These are phyloP conservation scores for Coilia nasus DNA, from an alignment of 2,797 vertebrate species.

Conservation along the genomic window DNA sequence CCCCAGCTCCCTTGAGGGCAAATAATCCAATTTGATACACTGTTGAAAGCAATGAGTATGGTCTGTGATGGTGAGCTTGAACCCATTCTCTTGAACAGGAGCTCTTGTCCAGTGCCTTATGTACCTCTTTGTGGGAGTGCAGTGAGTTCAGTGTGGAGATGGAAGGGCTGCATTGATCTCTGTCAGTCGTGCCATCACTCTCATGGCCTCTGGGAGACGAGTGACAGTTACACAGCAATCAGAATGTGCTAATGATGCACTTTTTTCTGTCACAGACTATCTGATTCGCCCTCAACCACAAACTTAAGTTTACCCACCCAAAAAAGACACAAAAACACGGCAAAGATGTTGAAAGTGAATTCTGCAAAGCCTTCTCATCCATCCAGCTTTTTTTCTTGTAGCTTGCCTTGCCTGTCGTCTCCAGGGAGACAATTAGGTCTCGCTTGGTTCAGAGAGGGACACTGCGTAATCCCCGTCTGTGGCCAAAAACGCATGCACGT, in stretches of 20 bases:
- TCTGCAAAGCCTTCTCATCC: background rate
- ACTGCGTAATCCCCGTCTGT: conserved; percentile 25
- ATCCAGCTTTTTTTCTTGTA: background rate
- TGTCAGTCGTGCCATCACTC: background rate
- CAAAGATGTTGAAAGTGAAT: background rate
- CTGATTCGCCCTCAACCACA: background rate
- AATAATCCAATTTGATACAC: background rate
- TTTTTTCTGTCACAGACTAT: background rate
- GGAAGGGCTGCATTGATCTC: background rate
- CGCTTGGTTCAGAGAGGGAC: conserved; percentile 45
- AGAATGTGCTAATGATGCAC: conserved; percentile 11
- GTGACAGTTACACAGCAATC: conserved; percentile 16
- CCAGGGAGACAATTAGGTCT: conserved; percentile 68
- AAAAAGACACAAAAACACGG: background rate
- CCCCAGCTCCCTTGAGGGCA: background rate
- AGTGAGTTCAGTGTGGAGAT: background rate
- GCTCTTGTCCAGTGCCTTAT: background rate
- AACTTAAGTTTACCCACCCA: background rate
- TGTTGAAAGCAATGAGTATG: background rate
- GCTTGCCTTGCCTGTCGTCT: conserved; percentile 45
- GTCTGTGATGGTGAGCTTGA: background rate
- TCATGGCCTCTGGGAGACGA: background rate
- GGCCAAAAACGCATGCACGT: background rate
- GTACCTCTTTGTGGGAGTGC: background rate
- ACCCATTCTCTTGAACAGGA: background rate